Evolutionary conservation across 2,888 invertebrate species (phyloP).

Genomic region (Sinhomidia bicolor): DNA sequence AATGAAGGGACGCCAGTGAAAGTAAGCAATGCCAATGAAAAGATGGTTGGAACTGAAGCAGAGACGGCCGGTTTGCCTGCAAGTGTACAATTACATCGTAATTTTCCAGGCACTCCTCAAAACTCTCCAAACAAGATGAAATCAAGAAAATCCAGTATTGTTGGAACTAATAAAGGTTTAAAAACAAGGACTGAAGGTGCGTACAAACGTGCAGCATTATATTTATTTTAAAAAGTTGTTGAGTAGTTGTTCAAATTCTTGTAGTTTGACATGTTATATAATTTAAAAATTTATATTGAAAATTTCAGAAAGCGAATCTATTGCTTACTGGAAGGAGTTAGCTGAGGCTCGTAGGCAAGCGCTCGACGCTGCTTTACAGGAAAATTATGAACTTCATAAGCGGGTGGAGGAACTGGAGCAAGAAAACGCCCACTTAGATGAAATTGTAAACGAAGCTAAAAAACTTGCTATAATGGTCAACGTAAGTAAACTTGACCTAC

Average conservation of each 20-base stretch:
- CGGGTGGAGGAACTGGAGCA: conserved; percentile 33
- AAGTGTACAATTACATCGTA: not conserved
- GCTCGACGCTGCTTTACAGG: conserved; percentile 24
- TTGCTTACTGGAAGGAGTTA: conserved; percentile 51
- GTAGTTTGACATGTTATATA: not conserved
- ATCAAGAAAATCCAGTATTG: not conserved
- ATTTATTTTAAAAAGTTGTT: too few species aligned
- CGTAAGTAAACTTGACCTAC: conserved; percentile 16
- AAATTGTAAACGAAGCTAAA: conserved; percentile 37
- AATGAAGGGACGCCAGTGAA: not conserved
- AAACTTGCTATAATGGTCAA: conserved; percentile 26
- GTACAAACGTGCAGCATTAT: not conserved
- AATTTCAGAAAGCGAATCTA: conserved; percentile 4
- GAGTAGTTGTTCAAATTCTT: not conserved
- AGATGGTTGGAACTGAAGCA: not conserved
- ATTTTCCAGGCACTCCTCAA: conserved; percentile 35
- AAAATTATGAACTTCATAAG: conserved; percentile 50
- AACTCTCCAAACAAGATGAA: conserved; percentile 22
- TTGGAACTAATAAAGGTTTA: too few species aligned
- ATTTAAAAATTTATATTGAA: not conserved
- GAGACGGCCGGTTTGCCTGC: not conserved
- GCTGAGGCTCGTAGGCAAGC: conserved; percentile 43
- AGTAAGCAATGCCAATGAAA: not conserved
- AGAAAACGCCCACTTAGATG: conserved; percentile 39
- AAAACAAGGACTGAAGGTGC: not conserved